These are phyloP conservation scores for Drosophila niveifrons DNA, from an alignment of 2,888 invertebrate genomes.

Conservation along the genomic window DNA sequence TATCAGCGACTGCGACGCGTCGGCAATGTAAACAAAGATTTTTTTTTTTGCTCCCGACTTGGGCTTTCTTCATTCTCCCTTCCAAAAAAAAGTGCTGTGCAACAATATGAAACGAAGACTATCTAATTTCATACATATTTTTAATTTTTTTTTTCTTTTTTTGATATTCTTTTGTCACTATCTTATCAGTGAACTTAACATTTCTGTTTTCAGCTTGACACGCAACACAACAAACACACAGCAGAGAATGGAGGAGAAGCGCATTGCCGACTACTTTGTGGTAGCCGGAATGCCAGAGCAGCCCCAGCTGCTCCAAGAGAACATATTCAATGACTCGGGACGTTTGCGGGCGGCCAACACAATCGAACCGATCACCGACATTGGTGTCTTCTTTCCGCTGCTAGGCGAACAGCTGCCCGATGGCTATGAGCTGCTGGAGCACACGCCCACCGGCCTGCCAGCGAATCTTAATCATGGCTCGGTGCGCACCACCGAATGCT, in stretches of 20 bases:
- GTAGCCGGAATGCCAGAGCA: conserved; percentile 96
- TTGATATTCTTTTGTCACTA: conserved; percentile 17
- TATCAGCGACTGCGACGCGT: conserved; percentile 25
- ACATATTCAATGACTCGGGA: conserved; percentile 90
- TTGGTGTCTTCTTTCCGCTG: conserved; percentile 95
- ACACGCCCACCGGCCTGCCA: conserved; percentile 93
- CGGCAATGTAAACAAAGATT: conserved; percentile 66
- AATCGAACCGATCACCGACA: conserved; percentile 97
- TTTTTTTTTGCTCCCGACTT: too few relatives aligned
- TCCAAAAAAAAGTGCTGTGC: too few relatives aligned
- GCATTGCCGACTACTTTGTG: conserved; percentile 99
- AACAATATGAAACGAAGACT: neutral
- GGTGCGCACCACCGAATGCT: conserved; percentile 96
- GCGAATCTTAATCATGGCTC: conserved; percentile 99
- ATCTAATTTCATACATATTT: neutral
- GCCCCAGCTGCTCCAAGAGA: conserved; percentile 91
- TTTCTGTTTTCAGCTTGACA: conserved; percentile 35
- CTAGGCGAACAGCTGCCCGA: conserved; percentile 94
- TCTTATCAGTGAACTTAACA: conserved; percentile 43
- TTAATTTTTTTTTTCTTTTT: neutral
- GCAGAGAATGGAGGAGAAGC: conserved; percentile 91
- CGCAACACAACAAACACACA: conserved; percentile 22
- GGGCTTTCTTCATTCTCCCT: too few relatives aligned
- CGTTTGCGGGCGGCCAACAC: conserved; percentile 92
- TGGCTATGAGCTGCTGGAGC: conserved; percentile 89